A percentile compares a stretch with the other conserved stretches of the same genome.
Conservation (phyloP, 2,797 vertebrate species). For the Dicrostonyx torquatus region DNA sequence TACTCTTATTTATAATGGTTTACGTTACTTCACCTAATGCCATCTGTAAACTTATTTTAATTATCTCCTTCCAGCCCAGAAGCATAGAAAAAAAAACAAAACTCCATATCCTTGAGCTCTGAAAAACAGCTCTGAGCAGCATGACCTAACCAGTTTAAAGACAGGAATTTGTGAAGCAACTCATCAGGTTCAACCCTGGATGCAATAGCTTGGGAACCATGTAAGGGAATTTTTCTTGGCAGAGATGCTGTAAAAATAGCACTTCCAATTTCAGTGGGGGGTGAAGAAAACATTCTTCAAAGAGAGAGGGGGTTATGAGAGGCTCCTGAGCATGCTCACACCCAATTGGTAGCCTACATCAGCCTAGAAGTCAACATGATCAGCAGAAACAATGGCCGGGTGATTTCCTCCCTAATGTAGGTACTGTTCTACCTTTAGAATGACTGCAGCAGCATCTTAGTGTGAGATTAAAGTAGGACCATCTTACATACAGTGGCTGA, state of each 20-base stretch:
- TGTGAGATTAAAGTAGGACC: not conserved
- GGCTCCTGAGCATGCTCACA: not conserved
- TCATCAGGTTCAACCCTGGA: conserved; percentile 18
- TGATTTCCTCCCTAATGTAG: not conserved
- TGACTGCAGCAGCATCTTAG: not conserved
- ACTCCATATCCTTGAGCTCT: conserved; percentile 21
- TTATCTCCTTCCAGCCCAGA: conserved; percentile 61
- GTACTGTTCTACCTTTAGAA: not conserved
- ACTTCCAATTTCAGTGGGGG: not conserved
- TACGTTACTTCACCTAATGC: conserved; percentile 1
- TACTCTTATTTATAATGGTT: conserved; percentile 51
- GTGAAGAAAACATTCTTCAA: not conserved
- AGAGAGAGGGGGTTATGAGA: not conserved
- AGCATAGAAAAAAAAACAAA: conserved; percentile 70
- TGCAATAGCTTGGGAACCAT: not conserved
- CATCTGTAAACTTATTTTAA: conserved; percentile 60
- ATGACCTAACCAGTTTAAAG: conserved; percentile 67
- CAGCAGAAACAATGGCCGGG: not conserved
- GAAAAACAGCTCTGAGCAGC: conserved; percentile 50
- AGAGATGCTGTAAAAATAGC: not conserved
- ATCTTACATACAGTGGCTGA: not conserved
- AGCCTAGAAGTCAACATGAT: not conserved
- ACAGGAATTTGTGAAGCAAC: conserved; percentile 60
- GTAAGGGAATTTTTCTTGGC: conserved; percentile 50
- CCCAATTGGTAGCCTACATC: not conserved